A percentile compares a stretch with the other conserved stretches of the same genome.
These are phyloP conservation scores for Colletes collaris DNA, from an alignment of 2,888 invertebrate species.

Conservation along the genomic window DNA sequence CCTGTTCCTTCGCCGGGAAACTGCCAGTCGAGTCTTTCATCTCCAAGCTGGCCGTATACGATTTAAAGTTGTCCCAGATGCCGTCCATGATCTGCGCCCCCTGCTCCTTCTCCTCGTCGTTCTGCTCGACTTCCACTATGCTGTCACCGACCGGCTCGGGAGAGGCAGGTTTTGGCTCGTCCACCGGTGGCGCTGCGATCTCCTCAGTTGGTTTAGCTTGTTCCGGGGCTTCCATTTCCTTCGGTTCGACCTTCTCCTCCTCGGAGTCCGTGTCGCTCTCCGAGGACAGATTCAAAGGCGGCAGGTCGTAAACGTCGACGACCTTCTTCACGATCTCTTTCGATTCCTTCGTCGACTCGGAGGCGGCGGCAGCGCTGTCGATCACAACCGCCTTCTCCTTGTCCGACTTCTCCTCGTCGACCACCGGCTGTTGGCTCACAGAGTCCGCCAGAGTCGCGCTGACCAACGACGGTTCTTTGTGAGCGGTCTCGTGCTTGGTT, in stretches of 20 bases:
- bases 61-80: slow-evolving; percentile 91
- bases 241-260: slow-evolving; percentile 68
- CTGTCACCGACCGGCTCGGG: slow-evolving; percentile 25
- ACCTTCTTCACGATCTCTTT: slow-evolving; percentile 80
- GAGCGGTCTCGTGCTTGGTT: slow-evolving; percentile 88
- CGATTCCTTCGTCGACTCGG: slow-evolving; percentile 58
- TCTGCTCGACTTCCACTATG: slow-evolving; percentile 75
- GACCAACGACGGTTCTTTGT: slow-evolving; percentile 83
- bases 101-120: slow-evolving; percentile 83
- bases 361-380: slow-evolving; percentile 5
- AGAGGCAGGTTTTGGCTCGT: slow-evolving; percentile 65
- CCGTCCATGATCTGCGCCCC: slow-evolving; percentile 87
- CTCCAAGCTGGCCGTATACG: slow-evolving; percentile 89
- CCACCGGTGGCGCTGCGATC: slow-evolving; percentile 64
- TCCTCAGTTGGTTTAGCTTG: slow-evolving; percentile 71
- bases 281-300: slow-evolving; percentile 91
- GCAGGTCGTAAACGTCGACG: slow-evolving; percentile 89
- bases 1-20: slow-evolving; percentile 60
- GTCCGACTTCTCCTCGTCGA: slow-evolving; percentile 41
- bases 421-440: slow-evolving; percentile 63
- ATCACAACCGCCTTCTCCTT: slow-evolving; percentile 30
- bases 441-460: slow-evolving; percentile 20
- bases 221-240: slow-evolving; percentile 57
- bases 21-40: slow-evolving; percentile 72
- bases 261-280: slow-evolving; percentile 92